These are phyloP conservation scores for Orientallactaga sibirica DNA, from an alignment of 2,797 vertebrate species.

Conservation along the genomic window DNA sequence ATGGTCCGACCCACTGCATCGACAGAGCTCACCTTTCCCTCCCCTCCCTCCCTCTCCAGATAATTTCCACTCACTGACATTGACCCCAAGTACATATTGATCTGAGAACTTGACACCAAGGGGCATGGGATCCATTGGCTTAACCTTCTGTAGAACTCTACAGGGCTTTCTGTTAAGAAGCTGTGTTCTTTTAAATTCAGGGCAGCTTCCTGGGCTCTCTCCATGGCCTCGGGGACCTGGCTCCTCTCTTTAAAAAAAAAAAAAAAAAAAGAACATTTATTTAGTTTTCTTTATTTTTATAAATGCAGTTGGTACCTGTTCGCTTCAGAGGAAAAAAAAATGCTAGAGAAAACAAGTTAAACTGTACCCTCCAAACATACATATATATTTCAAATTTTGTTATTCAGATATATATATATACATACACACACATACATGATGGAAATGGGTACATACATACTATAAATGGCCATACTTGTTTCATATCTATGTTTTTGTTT, in stretches of 20 bases:
- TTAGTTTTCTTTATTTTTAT: background rate
- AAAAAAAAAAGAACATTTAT: background rate
- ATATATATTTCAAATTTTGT: background rate
- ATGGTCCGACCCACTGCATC: background rate
- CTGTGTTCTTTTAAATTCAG: constrained; percentile 39
- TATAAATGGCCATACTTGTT: constrained; percentile 20
- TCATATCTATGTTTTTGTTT: background rate
- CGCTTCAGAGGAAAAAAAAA: constrained; percentile 47
- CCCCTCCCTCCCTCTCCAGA: background rate
- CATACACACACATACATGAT: background rate
- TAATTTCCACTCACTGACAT: constrained; percentile 49
- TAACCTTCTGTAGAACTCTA: constrained; percentile 46
- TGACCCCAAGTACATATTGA: constrained; percentile 66
- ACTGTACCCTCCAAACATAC: background rate
- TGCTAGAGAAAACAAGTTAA: background rate
- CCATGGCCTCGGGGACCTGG: background rate
- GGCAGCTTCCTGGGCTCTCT: background rate
- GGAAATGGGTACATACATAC: background rate
- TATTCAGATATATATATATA: background rate
- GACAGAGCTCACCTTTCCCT: background rate
- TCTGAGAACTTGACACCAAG: constrained; percentile 35
- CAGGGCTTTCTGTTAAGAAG: constrained; percentile 21
- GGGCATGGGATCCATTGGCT: constrained; percentile 17
- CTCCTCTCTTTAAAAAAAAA: background rate
- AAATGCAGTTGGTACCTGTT: background rate